Evolutionary conservation across 2,113 vertebrate species (phyloP).

Genomic region (Otolemur garnettii): DNA sequence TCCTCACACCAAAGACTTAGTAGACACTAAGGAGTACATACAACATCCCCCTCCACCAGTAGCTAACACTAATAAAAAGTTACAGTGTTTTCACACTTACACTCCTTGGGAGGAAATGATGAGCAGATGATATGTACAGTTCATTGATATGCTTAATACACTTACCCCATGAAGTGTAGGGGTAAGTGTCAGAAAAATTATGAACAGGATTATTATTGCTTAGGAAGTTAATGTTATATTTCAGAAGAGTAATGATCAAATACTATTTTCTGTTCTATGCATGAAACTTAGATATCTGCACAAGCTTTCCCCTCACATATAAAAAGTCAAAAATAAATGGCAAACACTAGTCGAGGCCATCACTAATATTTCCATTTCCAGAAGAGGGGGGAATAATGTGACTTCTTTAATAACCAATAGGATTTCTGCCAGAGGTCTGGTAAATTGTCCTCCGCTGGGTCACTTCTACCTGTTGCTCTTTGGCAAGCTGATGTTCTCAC

Average conservation of each 20-base stretch:
- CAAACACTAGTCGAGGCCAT: neutral
- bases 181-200: slow-evolving; percentile 33
- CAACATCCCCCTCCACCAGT: neutral
- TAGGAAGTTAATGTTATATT: slow-evolving; percentile 32
- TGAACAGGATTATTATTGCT: neutral
- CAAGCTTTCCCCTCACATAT: neutral
- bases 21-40: neutral
- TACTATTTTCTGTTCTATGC: slow-evolving; percentile 24
- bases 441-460: neutral
- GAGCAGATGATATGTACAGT: neutral
- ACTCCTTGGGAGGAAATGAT: neutral
- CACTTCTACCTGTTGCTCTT: neutral
- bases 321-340: neutral
- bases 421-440: neutral
- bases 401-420: neutral
- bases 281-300: neutral
- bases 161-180: neutral
- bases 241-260: slow-evolving; percentile 35
- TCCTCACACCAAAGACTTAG: neutral
- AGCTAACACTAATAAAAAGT: neutral
- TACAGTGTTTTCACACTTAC: neutral
- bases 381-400: neutral
- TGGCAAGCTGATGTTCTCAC: neutral
- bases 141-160: neutral
- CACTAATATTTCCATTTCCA: neutral